Base-by-base conservation (phyloP, 2,888 invertebrate species). In the Himalopsyche anomala region DNA sequence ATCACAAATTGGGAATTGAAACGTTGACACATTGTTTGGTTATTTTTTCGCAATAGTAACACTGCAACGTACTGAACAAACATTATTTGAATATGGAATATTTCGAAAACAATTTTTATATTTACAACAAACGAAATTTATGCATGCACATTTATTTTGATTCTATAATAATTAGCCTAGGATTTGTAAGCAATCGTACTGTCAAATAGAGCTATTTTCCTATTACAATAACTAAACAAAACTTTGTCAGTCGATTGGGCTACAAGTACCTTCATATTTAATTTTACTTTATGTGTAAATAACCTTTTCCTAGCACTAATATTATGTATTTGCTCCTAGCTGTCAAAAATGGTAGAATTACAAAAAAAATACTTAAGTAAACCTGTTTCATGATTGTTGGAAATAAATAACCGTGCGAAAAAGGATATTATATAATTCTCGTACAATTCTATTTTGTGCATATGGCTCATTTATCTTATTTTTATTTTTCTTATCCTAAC, bases 251-350 rank as follows among this genome's bases (percentile, higher is more conserved):
- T 62, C 62, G 8, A 8, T 19, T 19, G 1, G 28, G 62, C 62
- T 62, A 51, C 51, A 51, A 19, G 62, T 62, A 62, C 62, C 62
- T 62, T 62, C 3, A 6, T 62, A 62, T 62, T 62, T 62, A 62
- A 2, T 62, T 62, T 28, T 19, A 19, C 15, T 62, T 62, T 4
- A 19, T 19, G 28, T 62, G 19, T 62, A 62, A 62, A 51, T 51
- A 51, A 15, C 51, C 15, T 5, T 15, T 15, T 15, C 51, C 4
- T 51, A 4, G 15, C 15, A 51, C 51, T 51, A 15, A 51, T 51
- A 51, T 51, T 51, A 15, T 4, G 15, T 51, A 51, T 51, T 51
- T 51, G 15, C 51, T 51, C 15, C 4, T 51, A 51, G 51, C 51
- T 51, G 15, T 15, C 15, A 51, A 51, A 51, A 3, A 51, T 51